phyloP scores from a whole-genome alignment of 2,113 vertebrate species.

The Trematomus loennbergii region DNA sequence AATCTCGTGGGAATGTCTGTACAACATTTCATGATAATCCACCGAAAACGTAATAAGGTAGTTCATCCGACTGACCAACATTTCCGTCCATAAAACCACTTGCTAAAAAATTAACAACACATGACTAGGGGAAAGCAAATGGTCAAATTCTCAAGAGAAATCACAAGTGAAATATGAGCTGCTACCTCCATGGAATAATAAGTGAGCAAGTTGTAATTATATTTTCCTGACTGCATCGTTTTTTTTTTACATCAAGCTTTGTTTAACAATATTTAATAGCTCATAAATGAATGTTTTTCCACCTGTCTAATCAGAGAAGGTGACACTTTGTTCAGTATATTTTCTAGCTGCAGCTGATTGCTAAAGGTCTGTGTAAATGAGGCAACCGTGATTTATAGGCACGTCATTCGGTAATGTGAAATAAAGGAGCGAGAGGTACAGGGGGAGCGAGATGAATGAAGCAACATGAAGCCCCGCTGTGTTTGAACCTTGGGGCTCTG shows the following conservation, averaged over 20 bases:
- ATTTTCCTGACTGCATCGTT: neutral
- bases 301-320: conserved; percentile 26
- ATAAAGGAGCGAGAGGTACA: conserved; percentile 27
- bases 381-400: conserved; percentile 45
- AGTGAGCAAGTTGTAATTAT: conserved; percentile 10
- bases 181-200: conserved; percentile 10
- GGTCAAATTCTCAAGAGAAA: neutral
- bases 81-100: neutral
- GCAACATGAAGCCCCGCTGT: conserved; percentile 13
- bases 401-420: conserved; percentile 52
- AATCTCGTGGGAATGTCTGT: neutral
- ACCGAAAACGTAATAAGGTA: neutral
- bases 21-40: neutral
- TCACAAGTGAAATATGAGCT: conserved; percentile 3
- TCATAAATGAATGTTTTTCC: conserved; percentile 26
- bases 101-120: neutral
- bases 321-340: conserved; percentile 17
- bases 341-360: conserved; percentile 34
- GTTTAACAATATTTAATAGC: conserved; percentile 2
- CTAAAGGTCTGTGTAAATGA: conserved; percentile 32
- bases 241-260: conserved; percentile 8
- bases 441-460: conserved; percentile 35
- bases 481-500: conserved; percentile 35
- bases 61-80: neutral
- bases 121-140: neutral